Evolutionary conservation across 2,113 vertebrate genomes (phyloP).

Genomic region (Procapra przewalskii): DNA sequence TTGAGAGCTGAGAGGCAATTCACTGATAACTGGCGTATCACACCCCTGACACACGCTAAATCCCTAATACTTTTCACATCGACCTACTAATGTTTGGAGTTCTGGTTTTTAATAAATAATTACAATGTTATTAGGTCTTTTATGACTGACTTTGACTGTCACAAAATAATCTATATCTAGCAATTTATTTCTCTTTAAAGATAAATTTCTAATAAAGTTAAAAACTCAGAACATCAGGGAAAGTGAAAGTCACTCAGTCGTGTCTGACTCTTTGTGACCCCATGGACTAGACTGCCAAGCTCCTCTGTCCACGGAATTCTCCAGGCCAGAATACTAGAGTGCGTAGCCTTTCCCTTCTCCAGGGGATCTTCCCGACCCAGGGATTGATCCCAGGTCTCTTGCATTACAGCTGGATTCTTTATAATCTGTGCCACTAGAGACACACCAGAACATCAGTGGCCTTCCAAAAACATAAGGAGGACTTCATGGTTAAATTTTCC

Average conservation of each 20-base stretch:
- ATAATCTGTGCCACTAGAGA: neutral
- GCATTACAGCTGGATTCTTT: neutral
- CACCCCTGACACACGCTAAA: rapidly evolving
- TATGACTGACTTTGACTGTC: neutral
- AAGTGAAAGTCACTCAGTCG: neutral
- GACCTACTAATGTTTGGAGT: neutral
- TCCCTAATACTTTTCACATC: neutral
- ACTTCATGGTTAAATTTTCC: neutral
- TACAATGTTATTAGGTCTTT: neutral
- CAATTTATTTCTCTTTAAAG: neutral
- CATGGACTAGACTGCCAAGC: neutral
- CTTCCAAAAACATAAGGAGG: neutral
- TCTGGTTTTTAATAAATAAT: neutral
- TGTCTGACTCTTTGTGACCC: neutral
- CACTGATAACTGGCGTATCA: neutral
- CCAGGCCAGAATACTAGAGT: neutral
- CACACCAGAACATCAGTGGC: neutral
- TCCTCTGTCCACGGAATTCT: neutral
- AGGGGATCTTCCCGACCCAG: neutral
- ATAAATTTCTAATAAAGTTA: neutral
- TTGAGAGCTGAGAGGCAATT: neutral
- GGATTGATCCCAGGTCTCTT: neutral
- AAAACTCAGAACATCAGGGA: neutral
- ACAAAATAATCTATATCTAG: neutral
- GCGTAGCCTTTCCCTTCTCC: neutral